These are phyloP conservation scores for Panthera uncia DNA, from an alignment of 2,113 vertebrate species.

Conservation along the genomic window DNA sequence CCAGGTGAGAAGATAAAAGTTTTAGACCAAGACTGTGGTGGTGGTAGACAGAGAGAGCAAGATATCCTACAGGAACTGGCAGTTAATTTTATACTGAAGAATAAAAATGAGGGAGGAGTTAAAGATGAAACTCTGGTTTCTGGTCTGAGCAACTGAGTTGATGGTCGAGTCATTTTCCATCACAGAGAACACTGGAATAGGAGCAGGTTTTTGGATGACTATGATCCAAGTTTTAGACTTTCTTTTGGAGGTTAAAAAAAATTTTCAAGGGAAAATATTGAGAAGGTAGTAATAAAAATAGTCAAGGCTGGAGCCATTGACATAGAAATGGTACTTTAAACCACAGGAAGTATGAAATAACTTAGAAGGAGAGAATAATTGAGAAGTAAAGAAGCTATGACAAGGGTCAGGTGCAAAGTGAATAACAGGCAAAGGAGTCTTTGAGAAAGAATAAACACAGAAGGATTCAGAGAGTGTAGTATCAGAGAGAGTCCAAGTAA, in stretches of 20 bases:
- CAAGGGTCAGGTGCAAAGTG: not conserved
- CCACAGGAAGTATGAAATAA: not conserved
- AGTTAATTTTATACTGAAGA: not conserved
- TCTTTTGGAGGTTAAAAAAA: not conserved
- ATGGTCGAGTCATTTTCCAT: not conserved
- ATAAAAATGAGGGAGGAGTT: not conserved
- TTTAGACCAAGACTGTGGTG: not conserved
- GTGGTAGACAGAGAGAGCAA: not conserved
- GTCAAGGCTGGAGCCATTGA: not conserved
- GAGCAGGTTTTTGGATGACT: not conserved
- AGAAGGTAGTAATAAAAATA: not conserved
- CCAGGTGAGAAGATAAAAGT: not conserved
- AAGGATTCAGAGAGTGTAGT: not conserved
- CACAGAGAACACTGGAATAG: not conserved
- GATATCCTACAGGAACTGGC: not conserved
- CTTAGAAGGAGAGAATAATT: not conserved
- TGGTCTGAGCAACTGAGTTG: not conserved
- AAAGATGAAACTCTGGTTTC: not conserved
- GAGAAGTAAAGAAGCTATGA: not conserved
- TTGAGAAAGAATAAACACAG: not conserved
- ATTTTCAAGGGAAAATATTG: not conserved
- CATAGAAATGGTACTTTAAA: not conserved
- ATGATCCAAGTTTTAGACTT: not conserved
- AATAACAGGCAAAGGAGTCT: not conserved
- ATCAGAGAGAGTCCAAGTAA: not conserved